Evolutionary conservation across 2,797 vertebrate genomes (phyloP).

Genomic region (Onychomys arenicola): DNA sequence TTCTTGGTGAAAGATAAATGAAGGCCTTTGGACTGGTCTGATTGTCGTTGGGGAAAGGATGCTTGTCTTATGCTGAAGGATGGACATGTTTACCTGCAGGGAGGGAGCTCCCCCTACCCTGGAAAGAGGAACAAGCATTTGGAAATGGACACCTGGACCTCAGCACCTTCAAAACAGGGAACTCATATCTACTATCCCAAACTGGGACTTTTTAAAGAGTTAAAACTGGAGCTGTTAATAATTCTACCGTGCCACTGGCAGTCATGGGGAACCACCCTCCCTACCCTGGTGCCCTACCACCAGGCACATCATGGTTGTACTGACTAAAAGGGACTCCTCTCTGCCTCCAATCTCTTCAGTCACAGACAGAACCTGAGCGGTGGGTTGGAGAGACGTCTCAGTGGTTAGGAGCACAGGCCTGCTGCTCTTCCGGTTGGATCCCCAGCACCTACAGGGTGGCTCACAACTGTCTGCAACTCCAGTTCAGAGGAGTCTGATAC

Average conservation of each 20-base stretch:
- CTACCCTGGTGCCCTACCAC: too few species aligned
- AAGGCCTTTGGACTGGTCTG: background rate
- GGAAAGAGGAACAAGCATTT: background rate
- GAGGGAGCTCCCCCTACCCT: background rate
- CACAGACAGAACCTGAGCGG: background rate
- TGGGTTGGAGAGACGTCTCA: background rate
- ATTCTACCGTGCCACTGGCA: background rate
- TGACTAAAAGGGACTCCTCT: background rate
- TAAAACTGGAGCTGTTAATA: background rate
- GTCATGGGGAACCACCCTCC: background rate
- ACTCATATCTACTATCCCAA: background rate
- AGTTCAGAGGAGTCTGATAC: background rate
- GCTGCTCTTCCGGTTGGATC: background rate
- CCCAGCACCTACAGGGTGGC: background rate
- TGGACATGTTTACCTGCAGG: background rate
- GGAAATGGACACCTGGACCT: background rate
- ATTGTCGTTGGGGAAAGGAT: background rate
- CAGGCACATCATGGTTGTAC: rapidly evolving
- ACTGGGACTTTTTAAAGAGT: background rate
- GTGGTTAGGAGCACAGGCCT: background rate
- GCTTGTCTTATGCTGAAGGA: background rate
- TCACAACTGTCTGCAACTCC: background rate
- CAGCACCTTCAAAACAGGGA: background rate
- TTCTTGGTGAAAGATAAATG: background rate
- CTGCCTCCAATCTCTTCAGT: background rate